Base-by-base conservation (phyloP, 2,797 vertebrate genomes). In the Aldrovandia affinis region DNA sequence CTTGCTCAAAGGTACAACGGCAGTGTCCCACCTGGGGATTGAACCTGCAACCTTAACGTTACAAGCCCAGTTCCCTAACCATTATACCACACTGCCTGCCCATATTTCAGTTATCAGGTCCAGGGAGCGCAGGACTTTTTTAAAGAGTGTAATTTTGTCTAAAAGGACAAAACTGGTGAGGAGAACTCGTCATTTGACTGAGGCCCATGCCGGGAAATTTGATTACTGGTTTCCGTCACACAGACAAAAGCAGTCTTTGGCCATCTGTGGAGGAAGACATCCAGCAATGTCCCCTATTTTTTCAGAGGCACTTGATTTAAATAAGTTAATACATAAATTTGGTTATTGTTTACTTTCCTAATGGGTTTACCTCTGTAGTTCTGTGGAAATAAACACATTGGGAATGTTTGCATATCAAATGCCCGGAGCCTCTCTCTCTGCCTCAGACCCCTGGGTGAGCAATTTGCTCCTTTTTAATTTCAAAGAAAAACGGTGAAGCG, bases 311-410 rank as follows among this genome's bases (percentile, higher is more conserved):
- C 75, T 25, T 50, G 8, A 44, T 57, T 78, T 83, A 52, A 78
- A 14, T 5, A 30, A 47, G 36, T 50, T 33, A 70, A 78, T 20
- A 81, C 42, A 42, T 57, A 44, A 44, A 61, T 25, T 88, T 84
- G 88, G 90, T 90, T 93, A 91, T 91, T 92, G 88, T 91, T 91
- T 87, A 94, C 89, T 68, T 80, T 44, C 73, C 86, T 87, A 92
- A 91, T 89, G 90, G 85, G 82, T 84, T 89, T 88, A 82, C 87
- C 81, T 82, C 83, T 65, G 88, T 90, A 91, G 92, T 85, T 88
- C 78, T 86, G 82, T 85, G 90, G 88, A 92, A 94, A 95, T 90
- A 92, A 77, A 86, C 73, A 88, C 89, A 92, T 90, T 86, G 70
- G 68, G 54, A 15, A 78, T 81, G 86, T 92, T 89, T 88, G 87